phyloP scores from a whole-genome alignment of 2,797 vertebrate genomes.

The Prunella strophiata region DNA sequence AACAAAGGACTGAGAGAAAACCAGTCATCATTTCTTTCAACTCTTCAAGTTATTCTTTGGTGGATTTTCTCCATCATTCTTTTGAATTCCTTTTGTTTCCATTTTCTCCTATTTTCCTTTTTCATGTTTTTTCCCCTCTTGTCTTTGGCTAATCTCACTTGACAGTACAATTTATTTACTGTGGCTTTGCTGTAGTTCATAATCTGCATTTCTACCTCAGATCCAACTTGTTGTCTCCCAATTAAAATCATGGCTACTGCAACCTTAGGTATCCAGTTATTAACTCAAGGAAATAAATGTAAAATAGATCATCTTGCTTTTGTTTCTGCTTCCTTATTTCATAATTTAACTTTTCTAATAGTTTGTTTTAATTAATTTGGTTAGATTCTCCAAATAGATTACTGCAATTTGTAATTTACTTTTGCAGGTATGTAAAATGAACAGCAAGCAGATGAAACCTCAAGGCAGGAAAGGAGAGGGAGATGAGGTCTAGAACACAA shows the following conservation, averaged over 20 bases:
- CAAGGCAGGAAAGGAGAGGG: not conserved
- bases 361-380: not conserved
- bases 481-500: not conserved
- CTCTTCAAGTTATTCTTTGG: not conserved
- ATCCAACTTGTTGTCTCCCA: not conserved
- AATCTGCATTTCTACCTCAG: not conserved
- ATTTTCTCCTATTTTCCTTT: not conserved
- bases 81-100: not conserved
- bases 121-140: not conserved
- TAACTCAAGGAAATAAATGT: not conserved
- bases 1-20: not conserved
- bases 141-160: not conserved
- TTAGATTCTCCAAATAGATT: not conserved
- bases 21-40: not conserved
- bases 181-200: not conserved
- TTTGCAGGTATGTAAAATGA: not conserved
- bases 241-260: not conserved
- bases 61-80: not conserved
- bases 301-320: not conserved
- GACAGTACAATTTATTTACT: not conserved
- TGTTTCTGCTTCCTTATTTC: not conserved
- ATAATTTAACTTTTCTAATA: not conserved
- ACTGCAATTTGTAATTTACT: not conserved
- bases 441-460: not conserved
- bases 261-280: not conserved